These are phyloP conservation scores for Perca schrenkii DNA, from an alignment of 2,113 vertebrate genomes.

Conservation along the genomic window DNA sequence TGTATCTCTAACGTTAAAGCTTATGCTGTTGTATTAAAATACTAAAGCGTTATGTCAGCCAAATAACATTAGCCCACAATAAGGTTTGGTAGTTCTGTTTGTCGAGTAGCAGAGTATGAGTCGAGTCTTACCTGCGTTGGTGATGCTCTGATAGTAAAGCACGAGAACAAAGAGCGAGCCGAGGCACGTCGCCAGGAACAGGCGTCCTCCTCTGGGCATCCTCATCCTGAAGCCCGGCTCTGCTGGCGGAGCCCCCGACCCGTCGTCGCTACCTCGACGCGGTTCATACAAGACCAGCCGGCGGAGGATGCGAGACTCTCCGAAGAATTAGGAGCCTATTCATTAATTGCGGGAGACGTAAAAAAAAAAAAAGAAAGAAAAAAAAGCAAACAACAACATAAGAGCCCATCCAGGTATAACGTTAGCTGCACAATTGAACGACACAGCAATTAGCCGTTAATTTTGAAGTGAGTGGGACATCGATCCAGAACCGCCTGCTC, in stretches of 20 bases:
- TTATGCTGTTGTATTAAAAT: too few species aligned
- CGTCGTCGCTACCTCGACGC: slow-evolving; percentile 45
- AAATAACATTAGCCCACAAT: not conserved
- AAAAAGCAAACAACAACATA: not conserved
- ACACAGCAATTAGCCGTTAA: not conserved
- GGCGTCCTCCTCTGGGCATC: slow-evolving; percentile 80
- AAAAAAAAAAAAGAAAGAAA: not conserved
- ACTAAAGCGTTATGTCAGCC: not conserved
- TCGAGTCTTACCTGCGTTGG: slow-evolving; percentile 75
- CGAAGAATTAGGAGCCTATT: not conserved
- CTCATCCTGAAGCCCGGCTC: slow-evolving; percentile 77
- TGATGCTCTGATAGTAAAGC: slow-evolving; percentile 84
- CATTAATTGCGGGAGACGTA: not conserved
- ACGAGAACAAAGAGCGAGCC: slow-evolving; percentile 83
- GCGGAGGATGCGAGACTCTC: slow-evolving; percentile 8
- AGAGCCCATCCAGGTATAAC: not conserved
- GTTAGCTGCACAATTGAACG: not conserved
- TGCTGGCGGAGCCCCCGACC: slow-evolving; percentile 55
- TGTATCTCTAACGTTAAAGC: not conserved
- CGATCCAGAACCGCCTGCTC: slow-evolving; percentile 8
- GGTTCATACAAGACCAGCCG: slow-evolving; percentile 66
- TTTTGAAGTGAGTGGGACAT: not conserved
- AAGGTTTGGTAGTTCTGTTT: not conserved
- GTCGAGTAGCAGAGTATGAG: not conserved
- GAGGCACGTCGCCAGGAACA: slow-evolving; percentile 83